These are phyloP conservation scores for Caligus rogercresseyi DNA, from an alignment of 1,140 invertebrate species.

Conservation along the genomic window DNA sequence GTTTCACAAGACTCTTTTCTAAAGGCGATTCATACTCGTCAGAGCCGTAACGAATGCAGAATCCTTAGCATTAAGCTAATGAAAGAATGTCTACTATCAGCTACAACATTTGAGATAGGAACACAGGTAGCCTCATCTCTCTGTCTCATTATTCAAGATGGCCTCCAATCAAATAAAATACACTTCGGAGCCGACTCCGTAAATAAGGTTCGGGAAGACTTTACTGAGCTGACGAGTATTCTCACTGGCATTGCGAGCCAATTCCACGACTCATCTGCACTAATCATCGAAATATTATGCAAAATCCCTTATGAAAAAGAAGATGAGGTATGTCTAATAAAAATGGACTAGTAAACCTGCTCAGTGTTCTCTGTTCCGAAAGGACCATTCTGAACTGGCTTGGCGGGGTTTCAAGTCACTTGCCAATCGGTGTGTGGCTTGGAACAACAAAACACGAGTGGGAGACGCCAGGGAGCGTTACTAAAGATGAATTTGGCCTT, in stretches of 20 bases:
- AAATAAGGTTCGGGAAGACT: constrained; percentile 29
- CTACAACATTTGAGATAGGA: neutral
- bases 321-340: constrained; percentile 31
- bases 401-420: constrained; percentile 32
- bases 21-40: neutral
- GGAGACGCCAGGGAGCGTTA: neutral
- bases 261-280: constrained; percentile 21
- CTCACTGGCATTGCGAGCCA: neutral
- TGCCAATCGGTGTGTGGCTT: constrained; percentile 30
- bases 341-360: constrained; percentile 30
- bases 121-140: neutral
- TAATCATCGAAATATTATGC: constrained; percentile 31
- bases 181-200: constrained; percentile 25
- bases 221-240: constrained; percentile 25
- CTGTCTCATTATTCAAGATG: neutral
- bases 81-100: neutral
- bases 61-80: neutral
- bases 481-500: constrained; percentile 26
- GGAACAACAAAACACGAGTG: constrained; percentile 29
- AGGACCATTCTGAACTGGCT: constrained; percentile 28
- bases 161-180: neutral
- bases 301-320: constrained; percentile 31
- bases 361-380: constrained; percentile 30
- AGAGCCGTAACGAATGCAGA: neutral
- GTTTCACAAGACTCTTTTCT: constrained; percentile 20